Evolutionary conservation across 2,113 vertebrate species (phyloP).

Genomic region (Gadus macrocephalus): DNA sequence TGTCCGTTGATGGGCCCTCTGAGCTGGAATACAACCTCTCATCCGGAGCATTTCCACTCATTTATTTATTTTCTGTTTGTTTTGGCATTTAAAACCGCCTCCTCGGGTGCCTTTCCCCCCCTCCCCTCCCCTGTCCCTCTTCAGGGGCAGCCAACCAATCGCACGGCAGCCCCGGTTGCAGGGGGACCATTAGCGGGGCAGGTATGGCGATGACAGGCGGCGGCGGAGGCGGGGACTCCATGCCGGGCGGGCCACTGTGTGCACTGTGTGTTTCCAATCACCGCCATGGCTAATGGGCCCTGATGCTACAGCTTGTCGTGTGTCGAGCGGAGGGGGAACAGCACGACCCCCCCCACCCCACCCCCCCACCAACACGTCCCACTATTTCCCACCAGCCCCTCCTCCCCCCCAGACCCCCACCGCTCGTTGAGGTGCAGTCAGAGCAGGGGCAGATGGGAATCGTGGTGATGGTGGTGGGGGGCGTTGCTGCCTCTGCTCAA

Average conservation of each 20-base stretch:
- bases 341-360: too few species aligned
- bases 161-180: conserved; percentile 30
- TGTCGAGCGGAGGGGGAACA: too few species aligned
- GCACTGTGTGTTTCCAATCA: not conserved
- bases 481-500: conserved; percentile 91
- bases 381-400: conserved; percentile 67
- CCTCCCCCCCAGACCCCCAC: too few species aligned
- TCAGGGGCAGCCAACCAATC: conserved; percentile 74
- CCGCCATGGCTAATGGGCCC: not conserved
- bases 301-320: too few species aligned
- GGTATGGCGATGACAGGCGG: too few species aligned
- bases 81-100: not conserved
- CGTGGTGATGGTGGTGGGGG: conserved; percentile 57
- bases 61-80: conserved; percentile 33
- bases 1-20: too few species aligned
- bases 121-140: not conserved
- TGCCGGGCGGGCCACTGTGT: too few species aligned
- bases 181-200: not conserved
- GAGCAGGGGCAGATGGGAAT: conserved; percentile 94
- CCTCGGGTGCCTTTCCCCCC: not conserved
- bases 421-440: conserved; percentile 81
- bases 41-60: conserved; percentile 28
- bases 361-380: conserved; percentile 27
- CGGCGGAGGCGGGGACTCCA: too few species aligned
- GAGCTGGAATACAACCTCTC: not conserved